Evolutionary conservation across 2,113 vertebrate genomes (phyloP), one percentile per base, ranked within the genome.

Genomic region (Tragelaphus scriptus): DNA sequence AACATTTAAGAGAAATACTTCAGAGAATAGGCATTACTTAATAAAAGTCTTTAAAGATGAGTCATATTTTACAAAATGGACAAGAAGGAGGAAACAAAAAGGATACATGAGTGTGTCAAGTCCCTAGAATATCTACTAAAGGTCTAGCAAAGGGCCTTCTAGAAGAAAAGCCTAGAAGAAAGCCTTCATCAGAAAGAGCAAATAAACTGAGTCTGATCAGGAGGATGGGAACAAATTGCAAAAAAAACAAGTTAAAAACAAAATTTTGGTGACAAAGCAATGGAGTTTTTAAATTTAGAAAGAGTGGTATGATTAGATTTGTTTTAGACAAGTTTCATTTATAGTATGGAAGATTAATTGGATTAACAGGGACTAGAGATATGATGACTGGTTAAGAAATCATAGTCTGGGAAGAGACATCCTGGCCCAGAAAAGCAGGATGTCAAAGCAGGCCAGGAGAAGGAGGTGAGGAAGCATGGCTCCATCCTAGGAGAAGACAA

Each of bases 101-200:
- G 13, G n/a, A 11, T 25, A 28, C 0, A 19, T 17, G 2, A 13
- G 4, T 93, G 7, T 25, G 58, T 58, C 4, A 8, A 10, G 14
- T 71, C 2, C 3, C 71, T 86, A 56, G 32, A 55, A n/a, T 17
- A 13, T 15, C 85, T 36, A 32, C 3, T 30, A 30, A 91, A 53
- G 17, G 5, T 13, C 19, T 53, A 51, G 9, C 40, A 63, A 53
- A 63, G 16, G 51, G 19, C 80, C 32, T 90, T 75, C 40, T 77
- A 32, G 4, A n/a, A 17, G n/a, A n/a, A n/a, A n/a, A n/a, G n/a
- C 40, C 59, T 19, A n/a, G 36, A 82, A 88, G 51, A 92, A 96
- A 65, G 3, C 15, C 8, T 88, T 84, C 10, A 47, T 17, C n/a
- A 58, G 6, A 58, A 58, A 77, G 3, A 36, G 14, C 77, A 13